Conservation (phyloP, 2,888 invertebrate genomes). For the Zygothrica quintamaculata region DNA sequence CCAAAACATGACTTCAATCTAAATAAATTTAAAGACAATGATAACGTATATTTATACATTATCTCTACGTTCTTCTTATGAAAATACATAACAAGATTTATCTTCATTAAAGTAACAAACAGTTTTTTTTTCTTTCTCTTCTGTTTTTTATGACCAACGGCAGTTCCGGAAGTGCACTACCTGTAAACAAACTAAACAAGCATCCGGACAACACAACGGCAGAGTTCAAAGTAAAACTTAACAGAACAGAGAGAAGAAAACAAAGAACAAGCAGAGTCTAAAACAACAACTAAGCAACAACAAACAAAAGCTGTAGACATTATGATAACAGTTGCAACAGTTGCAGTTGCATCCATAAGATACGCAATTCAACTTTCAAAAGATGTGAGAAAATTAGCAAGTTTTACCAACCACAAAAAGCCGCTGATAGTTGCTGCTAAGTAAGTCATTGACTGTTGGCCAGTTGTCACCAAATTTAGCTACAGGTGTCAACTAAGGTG, state of each 20-base stretch:
- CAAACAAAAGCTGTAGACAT: slow-evolving; percentile 37
- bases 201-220: slow-evolving; percentile 45
- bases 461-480: slow-evolving; percentile 60
- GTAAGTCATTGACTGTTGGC: slow-evolving; percentile 33
- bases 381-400: slow-evolving; percentile 52
- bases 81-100: slow-evolving; percentile 56
- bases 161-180: slow-evolving; percentile 69
- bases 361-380: slow-evolving; percentile 7
- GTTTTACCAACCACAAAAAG: slow-evolving; percentile 36
- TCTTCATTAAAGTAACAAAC: slow-evolving; percentile 65
- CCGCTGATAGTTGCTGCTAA: slow-evolving; percentile 15
- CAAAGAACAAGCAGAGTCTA: background rate
- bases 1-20: slow-evolving; percentile 54
- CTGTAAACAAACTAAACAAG: slow-evolving; percentile 38
- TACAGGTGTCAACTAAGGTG: slow-evolving; percentile 72
- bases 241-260: slow-evolving; percentile 1
- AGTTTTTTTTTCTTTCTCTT: too few species aligned
- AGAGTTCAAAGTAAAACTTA: slow-evolving; percentile 44
- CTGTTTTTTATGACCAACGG: slow-evolving; percentile 32
- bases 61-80: slow-evolving; percentile 22
- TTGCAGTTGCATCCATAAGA: slow-evolving; percentile 38
- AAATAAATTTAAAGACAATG: too few species aligned
- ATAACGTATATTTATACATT: too few species aligned
- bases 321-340: slow-evolving; percentile 25
- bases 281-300: background rate